A percentile compares a stretch with the other conserved stretches of the same genome.
Evolutionary conservation across 2,113 vertebrate genomes (phyloP).

Genomic region (Cyanocitta stelleri): DNA sequence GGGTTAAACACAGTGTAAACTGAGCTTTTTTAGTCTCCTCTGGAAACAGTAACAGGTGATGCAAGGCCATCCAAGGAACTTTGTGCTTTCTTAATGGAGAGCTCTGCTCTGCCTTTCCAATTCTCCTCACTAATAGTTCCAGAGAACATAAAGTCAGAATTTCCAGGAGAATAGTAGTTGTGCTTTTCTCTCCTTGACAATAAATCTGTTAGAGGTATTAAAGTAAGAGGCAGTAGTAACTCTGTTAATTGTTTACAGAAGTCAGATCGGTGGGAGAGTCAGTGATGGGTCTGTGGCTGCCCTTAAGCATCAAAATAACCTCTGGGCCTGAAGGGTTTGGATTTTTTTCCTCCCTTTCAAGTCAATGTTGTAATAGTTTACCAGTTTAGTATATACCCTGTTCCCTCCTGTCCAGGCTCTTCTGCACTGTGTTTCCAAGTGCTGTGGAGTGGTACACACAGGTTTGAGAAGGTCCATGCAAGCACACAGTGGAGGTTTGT

Average conservation of each 20-base stretch:
- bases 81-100: not conserved
- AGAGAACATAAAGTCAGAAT: not conserved
- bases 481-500: not conserved
- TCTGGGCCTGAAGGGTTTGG: not conserved
- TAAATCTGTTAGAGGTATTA: not conserved
- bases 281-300: not conserved
- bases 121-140: not conserved
- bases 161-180: not conserved
- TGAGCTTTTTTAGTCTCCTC: not conserved
- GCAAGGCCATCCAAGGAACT: not conserved
- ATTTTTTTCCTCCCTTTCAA: not conserved
- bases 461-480: not conserved
- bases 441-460: not conserved
- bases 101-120: not conserved
- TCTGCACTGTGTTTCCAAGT: not conserved
- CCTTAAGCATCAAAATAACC: not conserved
- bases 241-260: not conserved
- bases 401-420: not conserved
- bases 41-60: not conserved
- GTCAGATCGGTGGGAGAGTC: accelerated
- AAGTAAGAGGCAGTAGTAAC: not conserved
- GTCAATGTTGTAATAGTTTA: not conserved
- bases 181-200: not conserved
- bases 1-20: not conserved
- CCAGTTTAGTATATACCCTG: accelerated